Evolutionary conservation across 2,888 invertebrate species (phyloP).

Genomic region (Podotricha telesiphe): DNA sequence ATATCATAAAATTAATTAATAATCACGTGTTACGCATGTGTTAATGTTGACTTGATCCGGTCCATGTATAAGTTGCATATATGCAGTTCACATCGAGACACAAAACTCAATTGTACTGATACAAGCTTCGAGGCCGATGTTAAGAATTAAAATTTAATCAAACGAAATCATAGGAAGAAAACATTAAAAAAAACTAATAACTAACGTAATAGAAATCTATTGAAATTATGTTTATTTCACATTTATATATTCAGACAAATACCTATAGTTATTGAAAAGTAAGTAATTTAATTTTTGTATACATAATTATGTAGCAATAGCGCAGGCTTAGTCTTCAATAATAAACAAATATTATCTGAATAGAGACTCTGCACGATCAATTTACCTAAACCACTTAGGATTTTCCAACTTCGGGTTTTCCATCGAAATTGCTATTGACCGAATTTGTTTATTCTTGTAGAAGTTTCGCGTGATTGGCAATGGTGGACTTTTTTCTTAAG

Average conservation of each 20-base stretch:
- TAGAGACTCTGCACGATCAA: neutral
- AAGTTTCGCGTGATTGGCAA: slow-evolving; percentile 6
- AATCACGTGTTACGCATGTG: slow-evolving; percentile 49
- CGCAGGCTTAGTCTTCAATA: neutral
- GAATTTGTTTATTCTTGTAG: slow-evolving; percentile 25
- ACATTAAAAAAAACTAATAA: neutral
- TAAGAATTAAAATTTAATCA: slow-evolving; percentile 20
- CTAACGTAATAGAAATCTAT: no score
- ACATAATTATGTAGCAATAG: neutral
- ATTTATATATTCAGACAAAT: neutral
- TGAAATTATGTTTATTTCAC: neutral
- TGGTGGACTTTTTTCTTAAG: slow-evolving; percentile 1
- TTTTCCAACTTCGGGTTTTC: slow-evolving; percentile 51
- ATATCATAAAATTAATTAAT: slow-evolving; percentile 36
- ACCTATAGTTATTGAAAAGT: no score
- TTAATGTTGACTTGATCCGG: slow-evolving; percentile 47
- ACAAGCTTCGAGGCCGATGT: slow-evolving; percentile 24
- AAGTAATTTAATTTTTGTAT: neutral
- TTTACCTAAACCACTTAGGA: slow-evolving; percentile 42
- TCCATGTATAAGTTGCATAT: slow-evolving; percentile 40
- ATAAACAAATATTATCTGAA: slow-evolving; percentile 13
- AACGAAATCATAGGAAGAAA: neutral
- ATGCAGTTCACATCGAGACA: slow-evolving; percentile 39
- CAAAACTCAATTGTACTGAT: slow-evolving; percentile 30
- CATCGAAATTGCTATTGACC: slow-evolving; percentile 46